These are phyloP conservation scores for Crypturellus tataupa DNA, from an alignment of 2,797 vertebrate species.

Conservation along the genomic window DNA sequence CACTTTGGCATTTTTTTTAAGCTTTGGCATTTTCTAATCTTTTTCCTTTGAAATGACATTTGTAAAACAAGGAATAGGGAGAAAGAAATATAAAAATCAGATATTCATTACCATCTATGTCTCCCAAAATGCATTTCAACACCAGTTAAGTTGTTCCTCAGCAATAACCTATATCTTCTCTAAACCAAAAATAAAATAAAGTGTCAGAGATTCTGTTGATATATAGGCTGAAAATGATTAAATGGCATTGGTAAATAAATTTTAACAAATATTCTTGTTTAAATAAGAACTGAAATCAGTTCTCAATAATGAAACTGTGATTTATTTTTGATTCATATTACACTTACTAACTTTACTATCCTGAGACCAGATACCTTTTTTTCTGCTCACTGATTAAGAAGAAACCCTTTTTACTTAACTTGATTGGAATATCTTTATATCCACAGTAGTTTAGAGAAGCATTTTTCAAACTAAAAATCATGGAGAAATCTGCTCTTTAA, in stretches of 20 bases:
- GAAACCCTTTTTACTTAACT: background rate
- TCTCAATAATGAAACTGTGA: background rate
- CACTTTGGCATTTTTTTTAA: background rate
- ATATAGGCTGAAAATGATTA: background rate
- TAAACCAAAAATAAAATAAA: background rate
- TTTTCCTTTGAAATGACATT: background rate
- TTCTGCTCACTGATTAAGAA: background rate
- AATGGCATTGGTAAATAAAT: background rate
- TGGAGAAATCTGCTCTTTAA: background rate
- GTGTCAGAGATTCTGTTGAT: background rate
- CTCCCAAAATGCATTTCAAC: background rate
- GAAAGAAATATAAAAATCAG: background rate
- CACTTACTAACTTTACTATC: background rate
- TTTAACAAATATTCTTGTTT: background rate
- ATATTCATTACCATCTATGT: background rate
- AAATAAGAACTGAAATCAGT: background rate
- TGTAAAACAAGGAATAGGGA: background rate
- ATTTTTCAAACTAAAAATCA: background rate
- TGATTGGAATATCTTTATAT: background rate
- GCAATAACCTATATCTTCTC: background rate
- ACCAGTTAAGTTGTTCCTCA: background rate
- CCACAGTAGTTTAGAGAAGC: background rate
- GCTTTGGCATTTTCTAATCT: background rate
- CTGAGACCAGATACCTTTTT: background rate
- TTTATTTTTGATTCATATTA: background rate